These are phyloP conservation scores for Gnatocerus cornutus DNA, from an alignment of 2,888 invertebrate genomes.

Conservation along the genomic window DNA sequence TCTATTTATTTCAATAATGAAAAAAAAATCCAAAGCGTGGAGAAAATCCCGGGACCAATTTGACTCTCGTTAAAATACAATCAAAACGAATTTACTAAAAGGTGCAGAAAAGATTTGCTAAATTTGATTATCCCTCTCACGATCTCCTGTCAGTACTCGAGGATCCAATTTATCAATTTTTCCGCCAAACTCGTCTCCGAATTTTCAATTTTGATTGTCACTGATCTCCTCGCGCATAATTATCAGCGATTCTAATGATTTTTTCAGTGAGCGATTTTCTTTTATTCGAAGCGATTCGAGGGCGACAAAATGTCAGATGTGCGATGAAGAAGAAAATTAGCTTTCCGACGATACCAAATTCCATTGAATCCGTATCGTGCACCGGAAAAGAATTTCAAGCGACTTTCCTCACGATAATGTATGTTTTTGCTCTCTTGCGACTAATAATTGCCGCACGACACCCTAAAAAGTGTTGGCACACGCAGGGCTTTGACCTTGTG, in stretches of 20 bases:
- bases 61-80: background rate
- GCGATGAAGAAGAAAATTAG: slow-evolving; percentile 43
- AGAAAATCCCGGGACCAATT: background rate
- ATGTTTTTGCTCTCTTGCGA: slow-evolving; percentile 21
- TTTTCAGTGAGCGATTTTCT: slow-evolving; percentile 40
- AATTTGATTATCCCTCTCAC: slow-evolving; percentile 2
- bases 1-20: no score
- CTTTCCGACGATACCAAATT: slow-evolving; percentile 44
- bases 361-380: slow-evolving; percentile 40
- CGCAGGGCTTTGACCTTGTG: slow-evolving; percentile 5
- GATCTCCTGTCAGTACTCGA: background rate
- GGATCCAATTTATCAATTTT: slow-evolving; percentile 10
- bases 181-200: slow-evolving; percentile 13
- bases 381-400: slow-evolving; percentile 40
- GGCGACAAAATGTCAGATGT: slow-evolving; percentile 45
- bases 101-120: background rate
- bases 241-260: slow-evolving; percentile 38
- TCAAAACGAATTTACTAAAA: background rate
- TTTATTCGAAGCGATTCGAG: slow-evolving; percentile 43
- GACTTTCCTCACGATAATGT: slow-evolving; percentile 26
- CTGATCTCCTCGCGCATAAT: slow-evolving; percentile 20
- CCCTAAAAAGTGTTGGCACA: background rate
- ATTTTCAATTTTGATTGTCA: slow-evolving; percentile 26
- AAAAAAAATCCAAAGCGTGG: background rate
- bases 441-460: slow-evolving; percentile 7